Base-by-base conservation (phyloP, 2,888 invertebrate species). In the Fragum whitleyi region DNA sequence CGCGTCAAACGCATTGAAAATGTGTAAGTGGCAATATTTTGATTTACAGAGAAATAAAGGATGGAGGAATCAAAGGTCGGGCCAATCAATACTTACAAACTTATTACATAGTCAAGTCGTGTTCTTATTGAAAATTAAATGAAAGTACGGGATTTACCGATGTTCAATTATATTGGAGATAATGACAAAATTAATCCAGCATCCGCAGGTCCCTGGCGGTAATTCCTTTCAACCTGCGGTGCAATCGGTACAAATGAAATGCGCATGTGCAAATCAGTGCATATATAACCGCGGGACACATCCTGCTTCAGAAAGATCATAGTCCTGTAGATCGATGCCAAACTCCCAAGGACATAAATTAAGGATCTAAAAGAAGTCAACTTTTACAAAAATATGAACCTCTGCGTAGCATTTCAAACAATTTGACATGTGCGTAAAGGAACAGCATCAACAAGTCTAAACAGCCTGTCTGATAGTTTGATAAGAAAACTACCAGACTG, bases 41-140 rank as follows among this genome's bases (percentile, higher is more conserved):
- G 3, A 6, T 36, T 36, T 36, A 9, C 32, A 36, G 7, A 47
- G 14, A 47, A 47, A 47, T 47, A 47, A 47, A 47, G 47, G 47
- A 47, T 47, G 47, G 47, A 14, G 47, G 47, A 47, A 19, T 47
- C 47, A 47, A 47, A 57, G 57, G 57, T 5, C 57, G 6, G 57
- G 28, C 21, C 23, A 23, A 57, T 23, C 26, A 23, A 26, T 57
- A 57, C 23, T 57, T 6, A 57, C 57, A 57, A 39, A 42, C 65
- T 65, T 61, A 61, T 61, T 61, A 61, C 61, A 61, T 32, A 61
- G 32, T 61, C 61, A 32, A 61, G 16, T 32, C 61, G 32, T 61
- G 61, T 61, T 65, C 65, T 32, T 11, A 65, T 65, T 65, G 65
- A 21, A 65, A 65, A n/a, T 42, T 65, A 65, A 65, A 61, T 61